Evolutionary conservation across 1,140 invertebrate genomes (phyloP).

Genomic region (Anastrepha obliqua): DNA sequence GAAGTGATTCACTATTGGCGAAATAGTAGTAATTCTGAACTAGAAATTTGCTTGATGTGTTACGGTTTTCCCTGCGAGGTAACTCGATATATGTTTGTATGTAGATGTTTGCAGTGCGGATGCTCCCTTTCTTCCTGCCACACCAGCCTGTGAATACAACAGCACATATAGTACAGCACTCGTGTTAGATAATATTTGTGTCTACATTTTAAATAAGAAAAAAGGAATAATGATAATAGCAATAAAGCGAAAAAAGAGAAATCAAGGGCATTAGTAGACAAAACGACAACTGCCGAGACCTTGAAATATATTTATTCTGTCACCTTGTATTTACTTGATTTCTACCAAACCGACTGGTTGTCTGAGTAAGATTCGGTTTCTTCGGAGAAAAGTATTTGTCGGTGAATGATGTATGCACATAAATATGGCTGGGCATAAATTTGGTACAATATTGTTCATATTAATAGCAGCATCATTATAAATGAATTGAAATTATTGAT

Average conservation of each 20-base stretch:
- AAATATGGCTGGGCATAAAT: neutral
- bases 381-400: conserved; percentile 18
- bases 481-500: neutral
- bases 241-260: conserved; percentile 1
- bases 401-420: neutral
- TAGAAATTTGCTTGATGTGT: too few species aligned
- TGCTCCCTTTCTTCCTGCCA: conserved; percentile 44
- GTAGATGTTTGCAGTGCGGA: neutral
- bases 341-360: neutral
- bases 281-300: conserved; percentile 20
- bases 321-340: conserved; percentile 37
- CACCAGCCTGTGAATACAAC: conserved; percentile 4
- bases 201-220: conserved; percentile 33
- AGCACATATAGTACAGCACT: neutral
- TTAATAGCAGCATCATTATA: neutral
- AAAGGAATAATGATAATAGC: conserved; percentile 3
- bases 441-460: neutral
- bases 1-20: too few species aligned
- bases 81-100: neutral
- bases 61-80: too few species aligned
- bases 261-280: conserved; percentile 51
- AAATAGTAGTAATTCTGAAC: too few species aligned
- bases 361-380: conserved; percentile 41
- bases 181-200: conserved; percentile 43
- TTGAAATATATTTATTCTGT: conserved; percentile 51